Percentiles rank a stretch among this genome's conserved stretches.
Conservation (phyloP, 1,140 invertebrate genomes). For the Ctenoplectra terminalis region DNA sequence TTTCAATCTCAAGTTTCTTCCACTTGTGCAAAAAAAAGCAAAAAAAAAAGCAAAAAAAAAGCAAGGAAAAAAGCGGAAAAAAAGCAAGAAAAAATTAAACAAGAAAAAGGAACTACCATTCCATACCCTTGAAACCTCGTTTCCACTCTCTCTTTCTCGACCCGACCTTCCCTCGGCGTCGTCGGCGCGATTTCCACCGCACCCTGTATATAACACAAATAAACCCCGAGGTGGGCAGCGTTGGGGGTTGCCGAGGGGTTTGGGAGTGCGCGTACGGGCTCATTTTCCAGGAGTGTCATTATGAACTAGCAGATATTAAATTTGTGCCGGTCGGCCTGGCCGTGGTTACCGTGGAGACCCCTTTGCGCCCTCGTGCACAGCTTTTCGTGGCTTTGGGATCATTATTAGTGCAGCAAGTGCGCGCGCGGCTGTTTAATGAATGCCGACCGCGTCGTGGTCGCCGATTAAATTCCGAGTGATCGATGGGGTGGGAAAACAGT, state of each 20-base stretch:
- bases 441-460: conserved; percentile 46
- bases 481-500: conserved; percentile 38
- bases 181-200: conserved; percentile 17
- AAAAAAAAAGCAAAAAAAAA: neutral
- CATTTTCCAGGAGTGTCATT: conserved; percentile 71
- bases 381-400: conserved; percentile 67
- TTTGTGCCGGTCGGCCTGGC: conserved; percentile 67
- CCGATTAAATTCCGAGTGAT: conserved; percentile 67
- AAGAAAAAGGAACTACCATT: neutral
- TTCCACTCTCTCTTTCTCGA: neutral
- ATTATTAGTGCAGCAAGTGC: conserved; percentile 67
- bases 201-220: conserved; percentile 43
- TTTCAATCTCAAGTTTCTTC: conserved; percentile 14
- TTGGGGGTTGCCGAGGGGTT: neutral
- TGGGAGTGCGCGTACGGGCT: conserved; percentile 35
- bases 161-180: neutral
- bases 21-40: neutral
- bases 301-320: conserved; percentile 72
- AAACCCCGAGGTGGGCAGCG: conserved; percentile 40
- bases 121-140: conserved; percentile 18
- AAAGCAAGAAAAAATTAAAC: too few species aligned
- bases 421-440: conserved; percentile 63
- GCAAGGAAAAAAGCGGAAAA: neutral
- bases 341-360: conserved; percentile 69
- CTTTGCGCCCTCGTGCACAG: conserved; percentile 60